phyloP scores from a whole-genome alignment of 2,797 vertebrate genomes.

The Triplophysa yarkandensis region DNA sequence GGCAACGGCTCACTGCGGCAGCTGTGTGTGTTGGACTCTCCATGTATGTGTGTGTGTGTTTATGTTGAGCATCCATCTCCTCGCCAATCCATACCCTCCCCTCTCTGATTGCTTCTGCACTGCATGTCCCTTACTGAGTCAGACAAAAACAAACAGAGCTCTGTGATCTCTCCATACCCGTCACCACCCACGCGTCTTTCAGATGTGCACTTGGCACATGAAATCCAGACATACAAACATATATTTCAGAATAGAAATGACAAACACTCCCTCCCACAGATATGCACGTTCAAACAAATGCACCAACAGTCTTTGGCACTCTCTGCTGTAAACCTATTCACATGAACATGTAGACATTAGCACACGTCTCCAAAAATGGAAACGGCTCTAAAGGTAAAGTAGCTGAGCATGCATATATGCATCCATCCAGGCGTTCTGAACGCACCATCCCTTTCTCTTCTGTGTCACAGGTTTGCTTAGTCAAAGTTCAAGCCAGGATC shows the following conservation, averaged over 20 bases:
- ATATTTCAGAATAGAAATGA: conserved; percentile 66
- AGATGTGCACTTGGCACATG: conserved; percentile 65
- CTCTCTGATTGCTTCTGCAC: conserved; percentile 47
- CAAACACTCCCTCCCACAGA: conserved; percentile 49
- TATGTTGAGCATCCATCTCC: conserved; percentile 37
- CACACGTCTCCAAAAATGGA: conserved; percentile 69
- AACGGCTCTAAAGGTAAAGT: conserved; percentile 59
- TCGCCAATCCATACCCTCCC: conserved; percentile 33
- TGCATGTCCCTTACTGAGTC: conserved; percentile 59
- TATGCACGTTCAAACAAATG: conserved; percentile 55
- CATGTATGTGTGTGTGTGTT: conserved; percentile 14
- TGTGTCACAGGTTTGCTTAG: conserved; percentile 27
- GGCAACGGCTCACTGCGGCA: conserved; percentile 48
- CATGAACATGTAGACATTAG: conserved; percentile 67
- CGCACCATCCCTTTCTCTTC: conserved; percentile 49
- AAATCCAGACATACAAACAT: conserved; percentile 61
- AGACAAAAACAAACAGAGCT: conserved; percentile 75
- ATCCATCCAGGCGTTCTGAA: conserved; percentile 55
- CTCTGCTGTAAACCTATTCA: conserved; percentile 60
- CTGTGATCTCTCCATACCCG: conserved; percentile 67
- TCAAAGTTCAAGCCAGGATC: conserved; percentile 47
- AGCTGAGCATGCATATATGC: conserved; percentile 44
- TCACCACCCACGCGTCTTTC: conserved; percentile 71
- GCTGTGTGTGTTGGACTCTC: conserved; percentile 29
- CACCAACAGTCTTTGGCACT: conserved; percentile 40